These are phyloP conservation scores for Orchesella flavescens DNA, from an alignment of 2,888 invertebrate species.

Conservation along the genomic window DNA sequence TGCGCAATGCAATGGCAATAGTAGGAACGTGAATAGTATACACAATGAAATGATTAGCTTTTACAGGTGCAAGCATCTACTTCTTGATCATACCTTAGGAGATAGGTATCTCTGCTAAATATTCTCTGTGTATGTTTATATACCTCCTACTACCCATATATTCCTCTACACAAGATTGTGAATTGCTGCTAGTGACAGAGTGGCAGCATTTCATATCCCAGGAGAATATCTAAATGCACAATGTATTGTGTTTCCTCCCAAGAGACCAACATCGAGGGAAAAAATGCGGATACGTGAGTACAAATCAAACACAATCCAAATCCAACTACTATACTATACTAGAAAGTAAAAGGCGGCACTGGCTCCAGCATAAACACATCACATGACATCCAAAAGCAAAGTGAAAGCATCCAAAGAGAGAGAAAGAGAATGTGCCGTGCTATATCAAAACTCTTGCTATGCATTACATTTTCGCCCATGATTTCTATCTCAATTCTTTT, in stretches of 20 bases:
- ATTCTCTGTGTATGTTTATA: too few relatives aligned
- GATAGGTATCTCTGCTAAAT: too few relatives aligned
- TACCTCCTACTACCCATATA: too few relatives aligned
- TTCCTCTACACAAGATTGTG: not conserved
- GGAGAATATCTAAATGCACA: conserved; percentile 58
- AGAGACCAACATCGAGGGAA: conserved; percentile 41
- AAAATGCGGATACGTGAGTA: conserved; percentile 58
- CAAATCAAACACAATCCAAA: conserved; percentile 59
- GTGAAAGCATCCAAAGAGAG: conserved; percentile 9
- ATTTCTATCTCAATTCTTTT: conserved; percentile 29
- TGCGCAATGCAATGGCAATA: too few relatives aligned
- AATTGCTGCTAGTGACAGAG: conserved; percentile 15
- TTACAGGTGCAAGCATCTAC: too few relatives aligned
- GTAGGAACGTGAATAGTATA: too few relatives aligned
- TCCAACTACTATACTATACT: conserved; percentile 25
- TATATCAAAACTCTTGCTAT: conserved; percentile 43
- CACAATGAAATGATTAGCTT: too few relatives aligned
- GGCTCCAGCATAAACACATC: too few relatives aligned
- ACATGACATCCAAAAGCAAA: conserved; percentile 12
- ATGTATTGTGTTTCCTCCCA: conserved; percentile 55
- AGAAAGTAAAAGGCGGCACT: conserved; percentile 14
- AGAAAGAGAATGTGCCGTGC: conserved; percentile 13
- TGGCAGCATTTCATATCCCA: conserved; percentile 23
- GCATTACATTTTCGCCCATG: conserved; percentile 25
- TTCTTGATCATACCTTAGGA: too few relatives aligned